These are phyloP conservation scores for Drosophila subpulchrella DNA, from an alignment of 1,140 invertebrate genomes.

Conservation along the genomic window DNA sequence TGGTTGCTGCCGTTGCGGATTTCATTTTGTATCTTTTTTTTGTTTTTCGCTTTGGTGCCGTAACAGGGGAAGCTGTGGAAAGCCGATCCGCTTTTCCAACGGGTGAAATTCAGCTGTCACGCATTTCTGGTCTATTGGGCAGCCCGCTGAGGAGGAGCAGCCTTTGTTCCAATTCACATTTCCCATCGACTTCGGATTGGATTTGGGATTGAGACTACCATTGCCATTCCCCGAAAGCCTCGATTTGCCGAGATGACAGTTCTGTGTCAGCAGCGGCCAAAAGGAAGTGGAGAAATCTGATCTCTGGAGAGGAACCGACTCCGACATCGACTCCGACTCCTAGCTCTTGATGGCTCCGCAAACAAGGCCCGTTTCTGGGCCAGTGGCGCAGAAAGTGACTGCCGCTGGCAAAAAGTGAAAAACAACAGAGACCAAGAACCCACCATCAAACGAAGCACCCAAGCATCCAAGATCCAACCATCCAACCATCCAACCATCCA, in stretches of 20 bases:
- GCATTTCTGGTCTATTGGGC: conserved; percentile 52
- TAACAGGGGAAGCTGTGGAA: conserved; percentile 60
- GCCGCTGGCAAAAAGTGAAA: conserved; percentile 57
- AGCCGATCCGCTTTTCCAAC: conserved; percentile 24
- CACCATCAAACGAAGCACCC: background rate
- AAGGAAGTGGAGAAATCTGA: conserved; percentile 79
- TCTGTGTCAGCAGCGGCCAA: conserved; percentile 64
- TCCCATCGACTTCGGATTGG: too few relatives aligned
- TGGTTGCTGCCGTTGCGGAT: conserved; percentile 1
- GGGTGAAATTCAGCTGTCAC: conserved; percentile 36
- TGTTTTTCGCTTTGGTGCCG: conserved; percentile 54
- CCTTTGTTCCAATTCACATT: too few relatives aligned
- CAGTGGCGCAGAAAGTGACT: conserved; percentile 64
- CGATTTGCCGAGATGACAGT: conserved; percentile 69
- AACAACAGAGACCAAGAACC: conserved; percentile 37
- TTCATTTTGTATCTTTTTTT: conserved; percentile 29
- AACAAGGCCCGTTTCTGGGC: conserved; percentile 51
- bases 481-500: background rate
- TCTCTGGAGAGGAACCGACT: conserved; percentile 7
- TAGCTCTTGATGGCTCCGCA: conserved; percentile 30
- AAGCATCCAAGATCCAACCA: background rate
- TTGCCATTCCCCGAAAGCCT: conserved; percentile 37
- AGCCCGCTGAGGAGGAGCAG: background rate
- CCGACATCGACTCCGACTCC: background rate
- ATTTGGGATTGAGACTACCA: too few relatives aligned